Percentiles rank a stretch among this genome's conserved stretches.
Conservation (phyloP, 2,113 vertebrate species). For the Nematolebias whitei region DNA sequence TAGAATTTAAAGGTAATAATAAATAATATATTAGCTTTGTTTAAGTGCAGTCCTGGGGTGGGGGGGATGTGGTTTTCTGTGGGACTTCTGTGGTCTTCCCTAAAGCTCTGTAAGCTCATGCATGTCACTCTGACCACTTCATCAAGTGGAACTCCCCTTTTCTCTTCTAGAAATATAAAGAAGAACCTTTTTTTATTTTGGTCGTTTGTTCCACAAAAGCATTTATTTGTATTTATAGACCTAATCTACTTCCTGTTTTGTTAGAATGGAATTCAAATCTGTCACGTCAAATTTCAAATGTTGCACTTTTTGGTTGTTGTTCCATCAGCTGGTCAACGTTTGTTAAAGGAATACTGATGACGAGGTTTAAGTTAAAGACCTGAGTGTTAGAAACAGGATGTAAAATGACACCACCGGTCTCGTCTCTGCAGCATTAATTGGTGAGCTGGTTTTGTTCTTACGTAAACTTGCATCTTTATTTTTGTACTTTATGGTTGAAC, state of each 20-base stretch:
- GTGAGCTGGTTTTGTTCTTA: constrained; percentile 8
- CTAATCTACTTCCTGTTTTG: constrained; percentile 11
- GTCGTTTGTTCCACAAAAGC: neutral
- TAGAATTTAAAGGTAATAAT: neutral
- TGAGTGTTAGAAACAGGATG: constrained; percentile 36
- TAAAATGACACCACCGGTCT: constrained; percentile 68
- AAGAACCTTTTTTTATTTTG: no score
- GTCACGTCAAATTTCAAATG: constrained; percentile 19
- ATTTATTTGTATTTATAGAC: constrained; percentile 9
- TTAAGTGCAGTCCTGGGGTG: neutral
- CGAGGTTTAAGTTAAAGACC: constrained; percentile 51
- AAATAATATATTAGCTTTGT: neutral
- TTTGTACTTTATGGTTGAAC: neutral
- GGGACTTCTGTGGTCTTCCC: neutral
- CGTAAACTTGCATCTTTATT: neutral
- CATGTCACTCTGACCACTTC: constrained; percentile 23
- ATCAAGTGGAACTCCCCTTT: constrained; percentile 54
- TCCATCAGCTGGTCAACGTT: constrained; percentile 7
- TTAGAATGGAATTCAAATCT: constrained; percentile 24
- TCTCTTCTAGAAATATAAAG: neutral
- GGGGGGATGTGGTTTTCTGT: constrained; percentile 54
- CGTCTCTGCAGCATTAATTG: constrained; percentile 54
- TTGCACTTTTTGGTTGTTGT: constrained; percentile 12
- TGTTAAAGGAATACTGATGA: constrained; percentile 9
- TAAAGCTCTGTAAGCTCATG: constrained; percentile 37